Evolutionary conservation across 2,113 vertebrate species (phyloP).

Genomic region (Morone chrysops): DNA sequence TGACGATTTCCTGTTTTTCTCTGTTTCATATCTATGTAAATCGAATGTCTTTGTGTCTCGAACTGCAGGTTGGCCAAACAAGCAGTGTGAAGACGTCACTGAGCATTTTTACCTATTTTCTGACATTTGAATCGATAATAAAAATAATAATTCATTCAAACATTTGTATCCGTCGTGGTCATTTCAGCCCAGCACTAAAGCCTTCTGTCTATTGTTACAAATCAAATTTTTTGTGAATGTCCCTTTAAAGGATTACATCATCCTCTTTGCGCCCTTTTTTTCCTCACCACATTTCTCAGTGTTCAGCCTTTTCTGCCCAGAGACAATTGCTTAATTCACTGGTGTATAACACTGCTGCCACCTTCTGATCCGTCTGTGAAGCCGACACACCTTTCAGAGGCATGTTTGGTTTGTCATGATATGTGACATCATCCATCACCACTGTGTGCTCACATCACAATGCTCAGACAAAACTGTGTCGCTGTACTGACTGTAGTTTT

Average conservation of each 20-base stretch:
- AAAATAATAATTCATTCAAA: not conserved
- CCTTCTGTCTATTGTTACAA: constrained; percentile 29
- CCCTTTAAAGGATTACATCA: constrained; percentile 82
- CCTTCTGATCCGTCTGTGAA: constrained; percentile 61
- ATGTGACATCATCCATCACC: constrained; percentile 11
- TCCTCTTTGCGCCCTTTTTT: constrained; percentile 59
- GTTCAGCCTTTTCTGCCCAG: constrained; percentile 81
- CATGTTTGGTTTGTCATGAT: constrained; percentile 16
- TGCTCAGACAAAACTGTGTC: not conserved
- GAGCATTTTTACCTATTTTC: too few species aligned
- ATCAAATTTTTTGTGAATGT: constrained; percentile 41
- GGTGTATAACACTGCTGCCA: constrained; percentile 75
- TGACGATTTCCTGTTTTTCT: not conserved
- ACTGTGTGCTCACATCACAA: not conserved
- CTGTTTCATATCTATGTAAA: not conserved
- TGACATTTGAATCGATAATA: not conserved
- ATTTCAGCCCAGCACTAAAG: constrained; percentile 3
- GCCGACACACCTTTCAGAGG: constrained; percentile 34
- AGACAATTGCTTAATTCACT: constrained; percentile 82
- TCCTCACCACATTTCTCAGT: constrained; percentile 64
- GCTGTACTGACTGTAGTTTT: not conserved
- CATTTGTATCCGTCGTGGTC: not conserved
- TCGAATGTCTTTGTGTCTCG: not conserved
- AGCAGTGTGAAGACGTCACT: not conserved
- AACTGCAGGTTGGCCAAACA: not conserved